Evolutionary conservation across 2,797 vertebrate genomes (phyloP).

Genomic region (Avahi laniger): DNA sequence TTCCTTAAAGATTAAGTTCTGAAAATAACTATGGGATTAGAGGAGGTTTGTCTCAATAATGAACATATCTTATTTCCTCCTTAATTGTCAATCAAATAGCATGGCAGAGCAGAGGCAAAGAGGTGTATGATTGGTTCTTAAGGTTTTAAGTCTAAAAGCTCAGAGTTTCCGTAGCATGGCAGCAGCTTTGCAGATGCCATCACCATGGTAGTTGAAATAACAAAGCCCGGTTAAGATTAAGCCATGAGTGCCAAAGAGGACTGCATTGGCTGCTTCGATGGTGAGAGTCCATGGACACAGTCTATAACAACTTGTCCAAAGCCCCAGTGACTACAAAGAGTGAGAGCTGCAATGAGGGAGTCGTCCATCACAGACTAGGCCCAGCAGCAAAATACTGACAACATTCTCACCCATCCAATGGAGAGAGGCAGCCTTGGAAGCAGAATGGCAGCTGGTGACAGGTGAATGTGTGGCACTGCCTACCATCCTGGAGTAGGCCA

Average conservation of each 20-base stretch:
- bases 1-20: background rate
- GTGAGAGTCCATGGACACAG: slow-evolving; percentile 89
- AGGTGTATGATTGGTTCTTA: background rate
- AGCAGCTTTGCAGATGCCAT: slow-evolving; percentile 93
- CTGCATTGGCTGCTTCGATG: slow-evolving; percentile 86
- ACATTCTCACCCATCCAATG: slow-evolving; percentile 92
- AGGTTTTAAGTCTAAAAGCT: slow-evolving; percentile 49
- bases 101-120: slow-evolving; percentile 58
- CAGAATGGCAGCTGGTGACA: slow-evolving; percentile 80
- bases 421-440: slow-evolving; percentile 89
- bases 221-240: slow-evolving; percentile 92
- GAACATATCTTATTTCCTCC: background rate
- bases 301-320: slow-evolving; percentile 91
- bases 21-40: background rate
- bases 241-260: slow-evolving; percentile 88
- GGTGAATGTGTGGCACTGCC: slow-evolving; percentile 82
- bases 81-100: background rate
- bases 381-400: slow-evolving; percentile 89
- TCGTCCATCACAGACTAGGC: slow-evolving; percentile 88
- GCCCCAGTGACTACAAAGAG: slow-evolving; percentile 93
- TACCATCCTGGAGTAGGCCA: slow-evolving; percentile 36
- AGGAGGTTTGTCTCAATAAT: background rate
- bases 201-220: slow-evolving; percentile 94
- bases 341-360: slow-evolving; percentile 90
- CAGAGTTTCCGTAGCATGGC: slow-evolving; percentile 93